Evolutionary conservation across 1,140 invertebrate species (phyloP), one percentile per base, ranked within the genome.

Genomic region (Gryon sp.): DNA sequence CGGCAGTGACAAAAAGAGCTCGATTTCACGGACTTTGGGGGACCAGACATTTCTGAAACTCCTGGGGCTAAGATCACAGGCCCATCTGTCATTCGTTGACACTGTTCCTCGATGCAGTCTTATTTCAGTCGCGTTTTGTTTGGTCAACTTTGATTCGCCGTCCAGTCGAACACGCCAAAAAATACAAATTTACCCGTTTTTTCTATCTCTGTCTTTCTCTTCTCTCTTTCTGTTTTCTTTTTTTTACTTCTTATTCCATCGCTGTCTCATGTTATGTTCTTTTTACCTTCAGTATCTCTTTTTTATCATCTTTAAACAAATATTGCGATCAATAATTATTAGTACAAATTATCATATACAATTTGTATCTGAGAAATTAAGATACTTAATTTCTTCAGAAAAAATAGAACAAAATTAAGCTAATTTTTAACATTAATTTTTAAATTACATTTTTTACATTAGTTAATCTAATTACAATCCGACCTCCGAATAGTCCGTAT

Each of bases 41-140:
- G 59, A 45, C 79, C 75, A 38, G 53, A 55, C 60, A 69, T 19
- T 62, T 40, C 52, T 57, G 36, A 75, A n/a, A n/a, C 63, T 15
- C 76, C 77, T 79, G 80, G 77, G 62, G 65, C 75, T 74, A 69
- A 76, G 50, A 74, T 75, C 73, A 79, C 62, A 26, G 80, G 76
- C 55, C 82, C 84, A 86, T 87, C 81, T 82, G 82, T 87, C 85
- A 85, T 82, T 78, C 70, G 80, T 43, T 86, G 85, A 86, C 85
- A 86, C n/a, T n/a, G 73, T 60, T 76, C 78, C 43, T 80, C 81
- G 78, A 85, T 85, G 76, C 81, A 79, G 83, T 84, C 84, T 86
- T 78, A 66, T 75, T 75, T 76, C 45, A 20, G 43, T 62, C 34
- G 28, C 52, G 20, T 69, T 38, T 73, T 52, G 50, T 34, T 36